Base-by-base conservation (phyloP, 2,888 invertebrate genomes). In the Caenorhabditis panamensis region DNA sequence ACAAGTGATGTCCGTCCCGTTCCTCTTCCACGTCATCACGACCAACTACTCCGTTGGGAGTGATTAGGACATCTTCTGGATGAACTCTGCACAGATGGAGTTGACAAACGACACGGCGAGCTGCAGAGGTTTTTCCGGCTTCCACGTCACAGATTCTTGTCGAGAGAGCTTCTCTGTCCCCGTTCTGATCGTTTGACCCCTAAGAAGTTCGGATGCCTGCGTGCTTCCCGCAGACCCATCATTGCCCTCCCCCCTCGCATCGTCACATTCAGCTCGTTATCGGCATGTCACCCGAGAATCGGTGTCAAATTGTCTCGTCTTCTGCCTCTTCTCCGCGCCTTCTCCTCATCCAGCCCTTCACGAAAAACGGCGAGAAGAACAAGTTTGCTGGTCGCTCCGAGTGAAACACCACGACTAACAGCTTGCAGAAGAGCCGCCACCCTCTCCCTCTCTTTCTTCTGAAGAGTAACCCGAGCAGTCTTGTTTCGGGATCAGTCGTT, bases 241-340 rank as follows among this genome's bases (percentile, higher is more conserved):
- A 20, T 31, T 31, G 31, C 22, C 64, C 47, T 31, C 51, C 28
- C 16, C 11, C 59, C 61, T 22, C 56, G 20, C 26, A 22, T 20
- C 22, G 51, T 59, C 73, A 44, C 64, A 56, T 64, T 62, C 71
- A 54, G 63, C 72, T 64, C 64, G 73, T 75, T 66, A 75, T 64
- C 59, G 58, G 31, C 59, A 61, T 67, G 61, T 67, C 75, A 75
- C 49, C 28, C 20, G 31, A 47, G n/a, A 63, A 47, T 37, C 41
- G 22, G 44, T 44, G 44, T 62, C 47, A 47, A 47, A 28, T 62
- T 37, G 11, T 58, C 31, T 28, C 18, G 28, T 58, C 36, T 53
- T 24, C 26, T 20, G 13, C 20, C 28, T 37, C 41, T 58, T 9
- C 64, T 28, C n/a, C 44, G 4, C 22, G 22, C 18, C 24, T 20